Evolutionary conservation across 2,888 invertebrate genomes (phyloP).

Genomic region (Aproaerema taeniolella): DNA sequence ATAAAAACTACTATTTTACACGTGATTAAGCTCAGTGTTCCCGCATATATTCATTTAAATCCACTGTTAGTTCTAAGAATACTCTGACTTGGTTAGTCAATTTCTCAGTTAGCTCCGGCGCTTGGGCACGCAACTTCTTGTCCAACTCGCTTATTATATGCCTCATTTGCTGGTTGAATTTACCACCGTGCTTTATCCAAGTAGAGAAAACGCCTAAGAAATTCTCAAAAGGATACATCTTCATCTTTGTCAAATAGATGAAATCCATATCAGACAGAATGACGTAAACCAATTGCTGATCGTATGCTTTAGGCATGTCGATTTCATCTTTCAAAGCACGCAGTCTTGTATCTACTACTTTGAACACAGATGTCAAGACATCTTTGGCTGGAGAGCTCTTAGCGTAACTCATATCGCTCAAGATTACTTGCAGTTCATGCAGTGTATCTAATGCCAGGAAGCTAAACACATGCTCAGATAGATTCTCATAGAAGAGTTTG

Average conservation of each 20-base stretch:
- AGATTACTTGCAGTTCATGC: constrained; percentile 41
- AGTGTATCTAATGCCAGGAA: constrained; percentile 35
- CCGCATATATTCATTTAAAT: no score
- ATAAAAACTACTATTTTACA: background rate
- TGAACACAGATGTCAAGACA: constrained; percentile 35
- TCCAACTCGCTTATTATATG: constrained; percentile 24
- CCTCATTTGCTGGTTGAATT: constrained; percentile 27
- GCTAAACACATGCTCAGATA: constrained; percentile 36
- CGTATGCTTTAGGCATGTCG: constrained; percentile 28
- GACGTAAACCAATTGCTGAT: constrained; percentile 38
- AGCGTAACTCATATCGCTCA: constrained; percentile 50
- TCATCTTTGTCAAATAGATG: constrained; percentile 34
- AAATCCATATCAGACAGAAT: constrained; percentile 58
- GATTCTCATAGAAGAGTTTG: constrained; percentile 26
- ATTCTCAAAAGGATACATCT: constrained; percentile 34
- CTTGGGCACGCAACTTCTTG: background rate
- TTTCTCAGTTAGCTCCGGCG: constrained; percentile 11
- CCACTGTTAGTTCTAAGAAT: constrained; percentile 21
- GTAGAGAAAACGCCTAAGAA: constrained; percentile 36
- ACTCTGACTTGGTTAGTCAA: constrained; percentile 19
- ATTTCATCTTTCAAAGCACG: constrained; percentile 21
- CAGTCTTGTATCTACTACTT: constrained; percentile 35
- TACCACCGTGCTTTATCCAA: constrained; percentile 29
- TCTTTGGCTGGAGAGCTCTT: constrained; percentile 38
- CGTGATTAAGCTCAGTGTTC: no score